Evolutionary conservation across 2,888 invertebrate species (phyloP), one percentile per base, ranked within the genome.

Genomic region (Lottia gigantea): DNA sequence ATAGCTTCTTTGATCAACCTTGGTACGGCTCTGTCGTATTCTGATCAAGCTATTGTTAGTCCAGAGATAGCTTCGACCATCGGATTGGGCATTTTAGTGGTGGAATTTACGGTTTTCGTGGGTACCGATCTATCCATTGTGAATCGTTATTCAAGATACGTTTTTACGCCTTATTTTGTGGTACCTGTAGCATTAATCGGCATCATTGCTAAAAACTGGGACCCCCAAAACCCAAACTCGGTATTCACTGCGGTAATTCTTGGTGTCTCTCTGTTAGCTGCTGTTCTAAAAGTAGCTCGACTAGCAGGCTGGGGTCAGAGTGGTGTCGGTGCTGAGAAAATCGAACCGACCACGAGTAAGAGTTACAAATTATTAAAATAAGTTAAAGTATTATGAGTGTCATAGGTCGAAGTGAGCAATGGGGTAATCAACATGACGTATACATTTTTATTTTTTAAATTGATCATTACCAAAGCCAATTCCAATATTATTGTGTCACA

Each of bases 1-100:
- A 78, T 87, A 11, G 86, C 86, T 1, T 79, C 85, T 7, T 74
- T 86, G n/a, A 77, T 85, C 25, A 87, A 85, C 73, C 68, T 86
- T 19, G 82, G 81, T 14, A 75, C 83, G 12, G 83, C 83, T 8
- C 65, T 86, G 23, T 75, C 76, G n/a, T 82, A 83, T 72, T 71
- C 74, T 3, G 67, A 70, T 12, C 62, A 69, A 8, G 67, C 67
- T 15, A 73, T 74, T 25, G 74, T 83, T 11, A 49, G 71, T 8
- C 72, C 75, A 46, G 72, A 73, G 16, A 73, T 73, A 19, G 79
- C 82, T 1, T 82, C 80, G 16, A 81, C 82, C 7, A 76, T 83
- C 19, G 71, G 76, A 40, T 76, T 87, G 15, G 74, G 79, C 46
- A 71, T 85, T 47, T 74, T 86, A 46, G 68, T 80, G 1, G 74